Evolutionary conservation across 2,113 vertebrate genomes (phyloP).

Genomic region (Engystomops pustulosus): DNA sequence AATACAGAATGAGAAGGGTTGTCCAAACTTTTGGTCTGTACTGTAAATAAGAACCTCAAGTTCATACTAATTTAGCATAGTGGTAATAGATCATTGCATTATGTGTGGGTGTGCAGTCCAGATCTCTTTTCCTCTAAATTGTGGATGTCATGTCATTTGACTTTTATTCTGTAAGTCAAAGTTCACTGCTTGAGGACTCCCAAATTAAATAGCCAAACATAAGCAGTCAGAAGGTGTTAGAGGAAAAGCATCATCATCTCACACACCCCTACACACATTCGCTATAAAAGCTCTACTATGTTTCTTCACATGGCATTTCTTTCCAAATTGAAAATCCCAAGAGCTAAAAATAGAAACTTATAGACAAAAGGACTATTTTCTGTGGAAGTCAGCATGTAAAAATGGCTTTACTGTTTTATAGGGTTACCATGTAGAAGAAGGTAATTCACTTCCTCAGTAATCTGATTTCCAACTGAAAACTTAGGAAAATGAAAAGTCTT

Average conservation of each 20-base stretch:
- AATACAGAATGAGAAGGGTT: no score
- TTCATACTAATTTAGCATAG: no score
- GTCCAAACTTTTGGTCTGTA: no score
- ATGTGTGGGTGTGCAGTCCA: no score
- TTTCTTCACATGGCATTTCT: conserved; percentile 16
- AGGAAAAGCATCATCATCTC: conserved; percentile 35
- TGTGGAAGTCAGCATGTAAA: background rate
- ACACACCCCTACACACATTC: background rate
- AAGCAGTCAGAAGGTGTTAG: conserved; percentile 24
- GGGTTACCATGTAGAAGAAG: conserved; percentile 20
- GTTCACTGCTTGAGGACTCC: conserved; percentile 13
- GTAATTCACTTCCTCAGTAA: conserved; percentile 17
- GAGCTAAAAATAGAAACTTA: conserved; percentile 52
- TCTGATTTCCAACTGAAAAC: conserved; percentile 3
- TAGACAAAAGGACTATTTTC: conserved; percentile 53
- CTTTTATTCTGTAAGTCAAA: conserved; percentile 16
- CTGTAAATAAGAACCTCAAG: no score
- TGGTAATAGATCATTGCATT: no score
- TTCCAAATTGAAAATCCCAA: conserved; percentile 25
- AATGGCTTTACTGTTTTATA: conserved; percentile 29
- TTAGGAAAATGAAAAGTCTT: background rate
- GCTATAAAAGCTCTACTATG: conserved; percentile 35
- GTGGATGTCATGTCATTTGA: background rate
- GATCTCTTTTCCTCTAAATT: no score
- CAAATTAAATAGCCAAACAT: background rate